Evolutionary conservation across 2,888 invertebrate genomes (phyloP).

Genomic region (Campoletis raptor): DNA sequence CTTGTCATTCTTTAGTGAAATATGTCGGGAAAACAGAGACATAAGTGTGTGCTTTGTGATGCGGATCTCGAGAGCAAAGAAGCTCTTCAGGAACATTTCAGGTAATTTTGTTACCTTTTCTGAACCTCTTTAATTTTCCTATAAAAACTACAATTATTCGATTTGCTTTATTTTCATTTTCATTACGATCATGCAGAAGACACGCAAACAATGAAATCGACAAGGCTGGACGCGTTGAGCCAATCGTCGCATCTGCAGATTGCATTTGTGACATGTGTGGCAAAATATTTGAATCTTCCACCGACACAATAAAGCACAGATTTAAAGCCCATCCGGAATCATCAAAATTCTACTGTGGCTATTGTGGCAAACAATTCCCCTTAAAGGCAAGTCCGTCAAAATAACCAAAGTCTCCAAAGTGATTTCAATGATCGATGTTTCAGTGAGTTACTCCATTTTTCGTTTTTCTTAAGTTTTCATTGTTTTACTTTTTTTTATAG

Average conservation of each 20-base stretch:
- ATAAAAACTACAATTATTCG: neutral
- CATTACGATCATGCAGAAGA: conserved; percentile 84
- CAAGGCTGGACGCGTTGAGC: conserved; percentile 71
- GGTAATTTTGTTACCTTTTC: conserved; percentile 82
- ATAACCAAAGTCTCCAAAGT: neutral
- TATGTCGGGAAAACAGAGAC: conserved; percentile 66
- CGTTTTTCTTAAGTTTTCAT: neutral
- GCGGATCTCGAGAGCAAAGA: conserved; percentile 87
- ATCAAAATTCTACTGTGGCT: conserved; percentile 88
- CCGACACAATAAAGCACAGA: conserved; percentile 89
- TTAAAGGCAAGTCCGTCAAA: conserved; percentile 86
- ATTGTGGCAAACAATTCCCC: conserved; percentile 90
- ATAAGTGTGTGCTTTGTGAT: conserved; percentile 87
- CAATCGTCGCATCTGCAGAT: conserved; percentile 44
- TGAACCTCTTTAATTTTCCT: neutral
- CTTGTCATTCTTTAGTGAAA: neutral
- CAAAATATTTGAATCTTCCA: conserved; percentile 87
- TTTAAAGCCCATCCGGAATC: conserved; percentile 88
- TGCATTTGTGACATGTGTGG: conserved; percentile 87
- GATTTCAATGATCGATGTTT: neutral
- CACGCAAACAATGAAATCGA: conserved; percentile 88
- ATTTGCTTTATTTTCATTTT: neutral
- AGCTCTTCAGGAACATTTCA: conserved; percentile 88
- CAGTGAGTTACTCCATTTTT: neutral
- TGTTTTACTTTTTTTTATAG: conserved; percentile 82